Conservation (phyloP, 1,140 invertebrate species). For the Geopemphigus sp. region DNA sequence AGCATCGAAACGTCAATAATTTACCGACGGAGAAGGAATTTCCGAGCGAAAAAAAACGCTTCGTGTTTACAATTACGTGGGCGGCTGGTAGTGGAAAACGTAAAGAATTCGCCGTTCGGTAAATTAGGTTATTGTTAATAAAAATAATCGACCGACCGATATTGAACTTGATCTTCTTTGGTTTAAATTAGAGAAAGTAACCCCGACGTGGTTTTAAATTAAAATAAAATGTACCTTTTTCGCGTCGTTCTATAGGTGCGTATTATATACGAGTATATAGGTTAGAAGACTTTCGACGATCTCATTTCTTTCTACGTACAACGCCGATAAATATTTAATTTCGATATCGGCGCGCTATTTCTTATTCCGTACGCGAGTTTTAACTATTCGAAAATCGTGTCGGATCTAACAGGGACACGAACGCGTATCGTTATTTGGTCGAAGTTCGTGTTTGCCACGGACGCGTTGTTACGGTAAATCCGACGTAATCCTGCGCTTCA, state of each 20-base stretch:
- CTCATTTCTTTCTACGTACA: background rate
- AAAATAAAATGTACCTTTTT: background rate
- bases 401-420: too few species aligned
- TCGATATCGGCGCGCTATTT: too few species aligned
- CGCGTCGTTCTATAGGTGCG: background rate
- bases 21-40: background rate
- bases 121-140: constrained; percentile 2
- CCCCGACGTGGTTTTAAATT: too few species aligned
- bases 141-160: background rate
- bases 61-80: background rate
- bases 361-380: too few species aligned
- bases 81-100: background rate
- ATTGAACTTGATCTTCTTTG: background rate
- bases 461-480: too few species aligned
- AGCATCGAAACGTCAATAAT: too few species aligned
- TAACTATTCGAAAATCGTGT: too few species aligned
- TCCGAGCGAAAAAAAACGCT: background rate
- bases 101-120: background rate
- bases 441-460: too few species aligned
- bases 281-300: background rate
- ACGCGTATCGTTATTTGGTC: background rate
- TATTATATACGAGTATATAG: background rate
- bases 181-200: background rate
- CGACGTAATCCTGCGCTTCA: too few species aligned
- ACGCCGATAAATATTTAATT: too few species aligned